Percentiles rank a stretch among this genome's conserved stretches.
Conservation (phyloP, 2,113 vertebrate species). For the Harpagus bidentatus region DNA sequence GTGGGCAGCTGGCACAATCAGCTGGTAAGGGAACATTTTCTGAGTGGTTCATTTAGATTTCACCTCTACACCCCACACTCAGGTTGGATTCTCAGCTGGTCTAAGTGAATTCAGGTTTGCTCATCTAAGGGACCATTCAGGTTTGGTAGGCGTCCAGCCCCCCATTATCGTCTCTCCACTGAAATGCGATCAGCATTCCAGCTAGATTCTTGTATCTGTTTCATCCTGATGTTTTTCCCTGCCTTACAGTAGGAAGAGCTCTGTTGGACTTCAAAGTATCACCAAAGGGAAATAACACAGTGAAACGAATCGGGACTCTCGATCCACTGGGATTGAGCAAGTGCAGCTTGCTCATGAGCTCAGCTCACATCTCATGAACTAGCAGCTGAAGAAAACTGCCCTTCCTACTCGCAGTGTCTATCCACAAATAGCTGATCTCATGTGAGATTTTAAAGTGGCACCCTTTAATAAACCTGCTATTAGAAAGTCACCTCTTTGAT, state of each 20-base stretch:
- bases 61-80: neutral
- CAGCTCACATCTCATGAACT: neutral
- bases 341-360: neutral
- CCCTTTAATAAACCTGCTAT: neutral
- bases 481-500: neutral
- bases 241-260: neutral
- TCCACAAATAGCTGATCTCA: neutral
- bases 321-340: neutral
- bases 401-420: neutral
- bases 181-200: neutral
- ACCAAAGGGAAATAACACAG: neutral
- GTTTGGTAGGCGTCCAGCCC: neutral
- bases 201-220: neutral
- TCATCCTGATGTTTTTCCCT: neutral
- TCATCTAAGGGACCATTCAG: fast-evolving
- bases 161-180: neutral
- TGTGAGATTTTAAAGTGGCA: neutral
- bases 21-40: neutral
- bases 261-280: neutral
- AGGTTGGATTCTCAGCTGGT: neutral
- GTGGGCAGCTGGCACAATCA: neutral
- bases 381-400: neutral
- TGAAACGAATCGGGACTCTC: fast-evolving
- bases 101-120: neutral
- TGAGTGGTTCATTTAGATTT: neutral